Evolutionary conservation across 1,140 invertebrate species (phyloP).

Genomic region (Drosophila quadrilineata): DNA sequence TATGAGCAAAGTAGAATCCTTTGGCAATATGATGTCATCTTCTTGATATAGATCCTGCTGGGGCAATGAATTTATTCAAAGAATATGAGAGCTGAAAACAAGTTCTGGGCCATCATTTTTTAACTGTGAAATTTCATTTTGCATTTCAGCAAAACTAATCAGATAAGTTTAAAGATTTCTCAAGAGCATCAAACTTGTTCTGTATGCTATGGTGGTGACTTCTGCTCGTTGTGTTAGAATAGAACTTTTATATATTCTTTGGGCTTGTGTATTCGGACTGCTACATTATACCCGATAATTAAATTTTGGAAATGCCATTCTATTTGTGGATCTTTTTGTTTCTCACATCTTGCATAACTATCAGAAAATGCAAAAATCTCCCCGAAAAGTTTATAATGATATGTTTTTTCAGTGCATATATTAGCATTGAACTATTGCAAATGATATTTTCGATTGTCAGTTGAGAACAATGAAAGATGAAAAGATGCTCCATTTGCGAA

Average conservation of each 20-base stretch:
- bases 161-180: constrained; percentile 10
- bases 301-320: constrained; percentile 17
- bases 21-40: constrained; percentile 38
- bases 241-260: constrained; percentile 22
- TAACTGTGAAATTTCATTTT: constrained; percentile 47
- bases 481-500: constrained; percentile 36
- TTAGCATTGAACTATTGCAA: constrained; percentile 28
- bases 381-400: too few relatives aligned
- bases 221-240: too few relatives aligned
- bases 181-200: constrained; percentile 48
- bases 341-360: constrained; percentile 7
- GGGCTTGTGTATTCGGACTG: constrained; percentile 14
- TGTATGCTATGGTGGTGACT: too few relatives aligned
- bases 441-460: neutral
- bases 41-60: constrained; percentile 35
- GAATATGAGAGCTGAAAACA: constrained; percentile 21
- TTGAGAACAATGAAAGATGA: constrained; percentile 21
- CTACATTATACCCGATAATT: constrained; percentile 40
- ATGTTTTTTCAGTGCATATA: too few relatives aligned
- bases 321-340: constrained; percentile 20
- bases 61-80: constrained; percentile 20
- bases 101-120: constrained; percentile 17
- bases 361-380: neutral
- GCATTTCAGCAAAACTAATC: constrained; percentile 18
- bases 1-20: constrained; percentile 22